Percentiles rank a stretch among this genome's conserved stretches.
phyloP scores from a whole-genome alignment of 1,140 invertebrate genomes.

The Drosophila mayri region DNA sequence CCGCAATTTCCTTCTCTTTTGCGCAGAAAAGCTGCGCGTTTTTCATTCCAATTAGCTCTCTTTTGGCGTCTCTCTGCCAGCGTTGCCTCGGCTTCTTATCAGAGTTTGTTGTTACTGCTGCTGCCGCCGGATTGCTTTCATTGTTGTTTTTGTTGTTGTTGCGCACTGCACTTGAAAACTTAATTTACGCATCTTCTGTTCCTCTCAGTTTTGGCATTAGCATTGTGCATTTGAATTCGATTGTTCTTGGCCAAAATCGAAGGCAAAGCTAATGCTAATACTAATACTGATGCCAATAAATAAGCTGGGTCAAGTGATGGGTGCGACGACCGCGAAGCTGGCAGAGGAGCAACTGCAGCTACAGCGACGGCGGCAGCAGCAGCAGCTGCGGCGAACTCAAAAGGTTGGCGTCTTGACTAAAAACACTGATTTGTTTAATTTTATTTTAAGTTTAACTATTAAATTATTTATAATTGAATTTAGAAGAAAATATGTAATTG shows the following conservation, averaged over 20 bases:
- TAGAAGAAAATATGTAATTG: too few species aligned
- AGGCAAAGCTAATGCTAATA: background rate
- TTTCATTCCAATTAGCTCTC: conserved; percentile 34
- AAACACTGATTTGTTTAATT: background rate
- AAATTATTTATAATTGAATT: background rate
- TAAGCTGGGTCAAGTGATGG: conserved; percentile 59
- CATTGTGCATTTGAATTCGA: background rate
- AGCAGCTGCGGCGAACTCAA: conserved; percentile 14
- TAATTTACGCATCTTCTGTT: conserved; percentile 57
- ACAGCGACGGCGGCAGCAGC: background rate
- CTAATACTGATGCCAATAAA: conserved; percentile 14
- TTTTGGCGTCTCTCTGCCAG: conserved; percentile 29
- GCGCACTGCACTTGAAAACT: conserved; percentile 77
- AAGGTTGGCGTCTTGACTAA: conserved; percentile 46
- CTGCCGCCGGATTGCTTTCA: too few species aligned
- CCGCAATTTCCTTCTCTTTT: conserved; percentile 41
- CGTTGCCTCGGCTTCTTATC: conserved; percentile 29
- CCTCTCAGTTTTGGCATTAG: background rate
- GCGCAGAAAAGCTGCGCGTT: conserved; percentile 72
- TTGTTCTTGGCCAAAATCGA: conserved; percentile 2
- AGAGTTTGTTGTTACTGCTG: conserved; percentile 10
- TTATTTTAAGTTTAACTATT: background rate
- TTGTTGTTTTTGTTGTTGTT: conserved; percentile 34
- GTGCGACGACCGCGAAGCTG: conserved; percentile 33
- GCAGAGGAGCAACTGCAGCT: conserved; percentile 31